Evolutionary conservation across 2,888 invertebrate genomes (phyloP), one percentile per base, ranked within the genome.

Genomic region (Patella ulyssiponensis): DNA sequence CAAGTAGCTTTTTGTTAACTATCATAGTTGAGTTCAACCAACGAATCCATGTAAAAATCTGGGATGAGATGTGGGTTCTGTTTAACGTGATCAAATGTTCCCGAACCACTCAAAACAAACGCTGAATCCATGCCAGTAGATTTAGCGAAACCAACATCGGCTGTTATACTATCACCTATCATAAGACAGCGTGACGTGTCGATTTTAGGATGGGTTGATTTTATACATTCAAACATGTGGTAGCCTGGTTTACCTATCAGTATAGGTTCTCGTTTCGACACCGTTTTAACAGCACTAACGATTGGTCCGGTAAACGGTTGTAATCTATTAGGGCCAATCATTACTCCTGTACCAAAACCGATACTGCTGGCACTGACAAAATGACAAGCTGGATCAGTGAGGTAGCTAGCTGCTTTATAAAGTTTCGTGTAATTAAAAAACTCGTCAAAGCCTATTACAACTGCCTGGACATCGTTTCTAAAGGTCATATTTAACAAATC

Each of bases 391-490:
- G 95, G 95, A 86, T 96, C 93, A n/a, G 94, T 94, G 1, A 98
- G 93, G 91, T 98, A 98, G 69, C 95, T 96, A 3, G 96, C 95
- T 1, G 98, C 98, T 92, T 97, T 97, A 90, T 96, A 94, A 88
- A 98, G 94, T 92, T 99, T 99, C 0, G 95, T 94, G 91, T 96
- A 98, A 90, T 96, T 96, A 88, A 98, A 95, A 91, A 98, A 95
- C 83, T 95, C 95, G 92, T 99, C 98, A 91, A 97, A 98, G 3
- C 98, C 98, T 54, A 98, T 96, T 44, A 98, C 94, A 0, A 99
- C 98, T 17, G 98, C 98, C 0, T 96, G 96, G 23, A 99, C 91
- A 79, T 92, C 83, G 20, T 87, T 83, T 11, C 80, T 76, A 70
- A 89, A 81, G 11, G 81, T 70, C 75, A 84, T 75, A 1, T 83